Percentiles rank a stretch among this genome's conserved stretches.
Evolutionary conservation across 2,888 invertebrate species (phyloP).

Genomic region (Macrophya annulata): DNA sequence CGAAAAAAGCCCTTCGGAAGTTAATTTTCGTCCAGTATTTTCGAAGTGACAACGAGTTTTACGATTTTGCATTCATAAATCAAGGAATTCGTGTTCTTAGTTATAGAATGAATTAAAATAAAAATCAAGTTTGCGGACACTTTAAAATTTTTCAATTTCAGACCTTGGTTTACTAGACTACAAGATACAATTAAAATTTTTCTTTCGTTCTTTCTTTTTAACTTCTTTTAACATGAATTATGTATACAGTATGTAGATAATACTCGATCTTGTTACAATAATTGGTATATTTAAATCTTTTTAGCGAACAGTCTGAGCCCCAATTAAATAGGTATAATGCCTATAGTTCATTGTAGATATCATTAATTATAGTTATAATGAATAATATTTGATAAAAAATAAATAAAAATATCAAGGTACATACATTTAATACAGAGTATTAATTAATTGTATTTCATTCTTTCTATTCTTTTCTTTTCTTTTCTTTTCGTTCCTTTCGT

Average conservation of each 20-base stretch:
- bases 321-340: neutral
- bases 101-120: too few relatives aligned
- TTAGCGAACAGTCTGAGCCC: neutral
- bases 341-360: neutral
- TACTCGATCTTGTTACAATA: neutral
- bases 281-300: neutral
- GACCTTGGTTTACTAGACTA: too few relatives aligned
- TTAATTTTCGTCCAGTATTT: too few relatives aligned
- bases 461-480: neutral
- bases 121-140: too few relatives aligned
- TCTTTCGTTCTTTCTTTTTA: neutral
- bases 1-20: too few relatives aligned
- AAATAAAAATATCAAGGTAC: constrained; percentile 11
- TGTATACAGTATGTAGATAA: neutral
- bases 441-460: neutral
- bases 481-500: neutral
- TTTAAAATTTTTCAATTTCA: too few relatives aligned
- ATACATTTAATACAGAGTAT: neutral
- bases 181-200: too few relatives aligned
- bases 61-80: too few relatives aligned
- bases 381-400: neutral
- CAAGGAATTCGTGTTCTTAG: too few relatives aligned
- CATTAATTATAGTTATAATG: neutral
- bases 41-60: too few relatives aligned
- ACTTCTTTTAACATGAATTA: neutral